Percentiles rank a stretch among this genome's conserved stretches.
phyloP scores from a whole-genome alignment of 2,113 vertebrate species.

The Lepisosteus oculatus region DNA sequence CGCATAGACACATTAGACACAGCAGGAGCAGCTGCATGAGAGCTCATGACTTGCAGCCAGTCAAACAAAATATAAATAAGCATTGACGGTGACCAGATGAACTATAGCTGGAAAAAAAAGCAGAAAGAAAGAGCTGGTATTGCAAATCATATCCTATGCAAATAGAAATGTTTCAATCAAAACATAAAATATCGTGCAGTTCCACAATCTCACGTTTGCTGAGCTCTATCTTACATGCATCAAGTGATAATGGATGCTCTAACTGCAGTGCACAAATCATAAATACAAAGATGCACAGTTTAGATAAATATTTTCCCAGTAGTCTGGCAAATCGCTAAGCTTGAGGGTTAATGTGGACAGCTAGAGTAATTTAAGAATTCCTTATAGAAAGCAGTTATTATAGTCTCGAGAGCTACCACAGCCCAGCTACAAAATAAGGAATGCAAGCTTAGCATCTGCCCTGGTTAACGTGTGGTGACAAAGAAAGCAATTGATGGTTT shows the following conservation, averaged over 20 bases:
- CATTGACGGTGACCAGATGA: not conserved
- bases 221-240: not conserved
- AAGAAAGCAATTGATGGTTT: not conserved
- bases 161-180: not conserved
- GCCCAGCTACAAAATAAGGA: not conserved
- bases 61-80: not conserved
- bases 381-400: not conserved
- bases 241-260: not conserved
- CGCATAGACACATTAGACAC: slow-evolving; percentile 29
- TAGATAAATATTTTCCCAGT: not conserved
- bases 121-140: not conserved
- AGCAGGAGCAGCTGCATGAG: not conserved
- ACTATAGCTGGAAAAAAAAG: slow-evolving; percentile 6
- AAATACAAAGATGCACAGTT: not conserved
- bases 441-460: slow-evolving; percentile 7
- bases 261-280: not conserved
- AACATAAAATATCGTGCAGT: slow-evolving; percentile 2
- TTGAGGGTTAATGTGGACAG: not conserved
- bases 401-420: not conserved
- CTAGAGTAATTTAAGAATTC: not conserved
- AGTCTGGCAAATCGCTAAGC: not conserved
- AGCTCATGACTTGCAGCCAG: not conserved
- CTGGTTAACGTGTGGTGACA: not conserved
- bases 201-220: not conserved
- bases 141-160: not conserved